These are phyloP conservation scores for Cheilosia pagana DNA, from an alignment of 2,888 invertebrate species.

Conservation along the genomic window DNA sequence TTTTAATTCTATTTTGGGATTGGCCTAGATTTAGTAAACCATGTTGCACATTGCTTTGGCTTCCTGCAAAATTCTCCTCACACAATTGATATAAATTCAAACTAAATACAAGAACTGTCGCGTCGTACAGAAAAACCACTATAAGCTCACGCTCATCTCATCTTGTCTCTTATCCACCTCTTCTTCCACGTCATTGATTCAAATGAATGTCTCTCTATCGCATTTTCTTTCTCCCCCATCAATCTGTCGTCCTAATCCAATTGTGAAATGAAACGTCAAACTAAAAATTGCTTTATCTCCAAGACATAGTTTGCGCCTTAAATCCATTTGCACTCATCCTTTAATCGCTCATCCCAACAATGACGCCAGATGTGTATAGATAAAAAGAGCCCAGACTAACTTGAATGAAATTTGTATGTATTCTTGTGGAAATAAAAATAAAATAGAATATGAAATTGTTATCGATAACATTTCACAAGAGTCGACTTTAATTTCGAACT, in stretches of 20 bases:
- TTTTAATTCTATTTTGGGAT: neutral
- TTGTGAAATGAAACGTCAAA: slow-evolving; percentile 74
- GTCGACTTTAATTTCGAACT: slow-evolving; percentile 43
- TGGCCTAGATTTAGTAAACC: slow-evolving; percentile 8
- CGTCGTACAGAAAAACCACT: slow-evolving; percentile 20
- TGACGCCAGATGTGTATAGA: neutral
- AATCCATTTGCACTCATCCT: slow-evolving; percentile 43
- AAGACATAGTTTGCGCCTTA: slow-evolving; percentile 41
- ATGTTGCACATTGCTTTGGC: slow-evolving; percentile 2
- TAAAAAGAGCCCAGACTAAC: neutral
- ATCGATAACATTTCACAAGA: slow-evolving; percentile 29
- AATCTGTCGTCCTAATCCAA: slow-evolving; percentile 67
- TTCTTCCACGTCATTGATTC: slow-evolving; percentile 64
- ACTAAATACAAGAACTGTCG: slow-evolving; percentile 36
- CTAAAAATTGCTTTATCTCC: slow-evolving; percentile 70
- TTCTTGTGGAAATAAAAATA: neutral
- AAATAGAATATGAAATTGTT: neutral
- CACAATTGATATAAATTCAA: slow-evolving; percentile 54
- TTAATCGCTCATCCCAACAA: slow-evolving; percentile 28
- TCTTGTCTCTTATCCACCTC: slow-evolving; percentile 50
- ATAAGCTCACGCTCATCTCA: slow-evolving; percentile 48
- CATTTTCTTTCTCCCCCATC: slow-evolving; percentile 47
- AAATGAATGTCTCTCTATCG: slow-evolving; percentile 50
- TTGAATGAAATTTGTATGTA: neutral
- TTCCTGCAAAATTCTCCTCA: slow-evolving; percentile 27